Percentiles rank a stretch among this genome's conserved stretches.
phyloP scores from a whole-genome alignment of 2,113 vertebrate genomes.

The Otus sunia region DNA sequence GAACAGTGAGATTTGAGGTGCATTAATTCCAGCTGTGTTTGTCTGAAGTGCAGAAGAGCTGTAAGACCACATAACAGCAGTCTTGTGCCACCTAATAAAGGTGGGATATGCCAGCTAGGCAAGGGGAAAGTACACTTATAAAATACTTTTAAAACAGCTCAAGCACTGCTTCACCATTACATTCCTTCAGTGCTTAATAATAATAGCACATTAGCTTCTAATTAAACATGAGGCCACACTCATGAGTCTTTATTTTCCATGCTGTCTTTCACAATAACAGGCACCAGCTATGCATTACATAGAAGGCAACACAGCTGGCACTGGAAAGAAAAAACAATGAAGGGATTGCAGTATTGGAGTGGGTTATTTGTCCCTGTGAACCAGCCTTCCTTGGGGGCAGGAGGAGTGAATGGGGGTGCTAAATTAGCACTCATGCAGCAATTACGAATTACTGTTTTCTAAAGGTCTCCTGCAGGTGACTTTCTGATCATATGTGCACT shows the following conservation, averaged over 20 bases:
- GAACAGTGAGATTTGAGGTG: not conserved
- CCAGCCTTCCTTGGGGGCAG: not conserved
- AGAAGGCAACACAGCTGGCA: not conserved
- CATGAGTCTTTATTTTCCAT: conserved; percentile 25
- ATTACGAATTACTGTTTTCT: not conserved
- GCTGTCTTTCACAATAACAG: conserved; percentile 40
- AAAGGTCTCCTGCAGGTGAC: not conserved
- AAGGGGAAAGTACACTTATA: conserved; percentile 31
- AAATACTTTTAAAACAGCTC: conserved; percentile 33
- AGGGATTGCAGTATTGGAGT: not conserved
- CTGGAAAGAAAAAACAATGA: not conserved
- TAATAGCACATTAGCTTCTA: conserved; percentile 46
- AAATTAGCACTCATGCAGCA: not conserved
- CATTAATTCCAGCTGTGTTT: not conserved
- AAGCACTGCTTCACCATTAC: not conserved
- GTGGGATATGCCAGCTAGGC: not conserved
- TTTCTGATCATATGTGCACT: not conserved
- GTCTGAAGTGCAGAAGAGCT: not conserved
- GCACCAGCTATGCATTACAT: not conserved
- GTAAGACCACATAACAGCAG: not conserved
- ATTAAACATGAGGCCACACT: conserved; percentile 55
- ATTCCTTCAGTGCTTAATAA: conserved; percentile 47
- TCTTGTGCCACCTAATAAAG: not conserved
- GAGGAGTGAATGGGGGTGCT: not conserved
- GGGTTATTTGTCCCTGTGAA: not conserved